phyloP scores from a whole-genome alignment of 2,888 invertebrate species.

The Amblyjoppa fuscipennis region DNA sequence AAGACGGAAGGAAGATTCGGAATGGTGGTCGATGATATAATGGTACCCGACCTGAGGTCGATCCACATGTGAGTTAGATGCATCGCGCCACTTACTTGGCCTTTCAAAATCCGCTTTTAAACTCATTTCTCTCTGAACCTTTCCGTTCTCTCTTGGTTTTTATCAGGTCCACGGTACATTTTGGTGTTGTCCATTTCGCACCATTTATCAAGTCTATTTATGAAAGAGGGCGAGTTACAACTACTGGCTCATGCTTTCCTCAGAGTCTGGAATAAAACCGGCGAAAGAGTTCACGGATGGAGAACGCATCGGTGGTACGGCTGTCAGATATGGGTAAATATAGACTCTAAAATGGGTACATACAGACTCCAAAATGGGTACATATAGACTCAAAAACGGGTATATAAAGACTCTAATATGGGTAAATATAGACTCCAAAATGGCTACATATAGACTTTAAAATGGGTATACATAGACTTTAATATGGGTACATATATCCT shows the following conservation, averaged over 20 bases:
- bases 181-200: background rate
- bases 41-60: background rate
- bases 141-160: conserved; percentile 39
- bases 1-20: background rate
- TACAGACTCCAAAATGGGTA: background rate
- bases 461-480: background rate
- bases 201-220: conserved; percentile 13
- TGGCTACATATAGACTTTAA: no score
- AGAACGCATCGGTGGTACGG: background rate
- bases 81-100: conserved; percentile 43
- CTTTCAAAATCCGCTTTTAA: conserved; percentile 59
- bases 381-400: background rate
- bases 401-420: background rate
- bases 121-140: conserved; percentile 38
- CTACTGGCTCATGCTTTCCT: background rate
- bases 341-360: background rate
- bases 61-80: conserved; percentile 35
- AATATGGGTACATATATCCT: background rate
- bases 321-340: background rate
- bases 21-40: conserved; percentile 36
- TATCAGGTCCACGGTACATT: conserved; percentile 14
- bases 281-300: background rate
- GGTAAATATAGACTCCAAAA: background rate
- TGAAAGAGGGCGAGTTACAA: background rate
- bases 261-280: background rate